Evolutionary conservation across 2,113 vertebrate genomes (phyloP), one percentile per base, ranked within the genome.

Genomic region (Leucopsar rothschildi): DNA sequence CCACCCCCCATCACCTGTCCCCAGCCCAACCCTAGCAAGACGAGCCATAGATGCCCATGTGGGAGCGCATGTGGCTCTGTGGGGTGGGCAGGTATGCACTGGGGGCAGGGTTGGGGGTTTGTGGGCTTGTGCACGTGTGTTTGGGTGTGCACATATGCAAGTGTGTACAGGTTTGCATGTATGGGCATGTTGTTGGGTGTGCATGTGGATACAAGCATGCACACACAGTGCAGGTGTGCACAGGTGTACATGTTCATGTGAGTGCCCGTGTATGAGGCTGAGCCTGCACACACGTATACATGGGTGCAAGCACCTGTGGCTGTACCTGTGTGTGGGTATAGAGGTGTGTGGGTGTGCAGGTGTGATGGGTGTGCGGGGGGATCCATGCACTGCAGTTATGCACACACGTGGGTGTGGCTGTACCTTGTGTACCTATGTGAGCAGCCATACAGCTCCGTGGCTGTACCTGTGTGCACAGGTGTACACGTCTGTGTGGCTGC

Each of bases 221-320:
- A 44, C 44, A 35, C 4, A 9, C 25, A 37, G 44, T 6, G 37
- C 39, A 24, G 17, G 10, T 10, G 33, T 15, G 40, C 6, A 4
- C 12, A 15, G 47, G 11, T 21, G 40, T n/a, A 56, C 4, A 9
- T 8, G 27, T 5, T n/a, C 17, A 3, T 0, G 1, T 23, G n/a
- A 3, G 23, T 10, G 15, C 35, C 11, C 0, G 0, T 1, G 6
- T 9, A 47, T 44, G 71, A 10, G 17, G 28, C 7, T 50, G 56
- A 19, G 11, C 25, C 23, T 3, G 23, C 29, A 10, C 35, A 64
- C 42, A 27, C 2, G 8, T 13, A 11, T 0, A 50, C 31, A 52
- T 9, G 40, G 3, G 19, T 14, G 35, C 53, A 12, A 24, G 31
- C 47, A 37, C 9, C 27, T 22, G 55, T n/a, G 61, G 35, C 31